phyloP scores from a whole-genome alignment of 1,140 invertebrate genomes.

The Eupeodes corollae region DNA sequence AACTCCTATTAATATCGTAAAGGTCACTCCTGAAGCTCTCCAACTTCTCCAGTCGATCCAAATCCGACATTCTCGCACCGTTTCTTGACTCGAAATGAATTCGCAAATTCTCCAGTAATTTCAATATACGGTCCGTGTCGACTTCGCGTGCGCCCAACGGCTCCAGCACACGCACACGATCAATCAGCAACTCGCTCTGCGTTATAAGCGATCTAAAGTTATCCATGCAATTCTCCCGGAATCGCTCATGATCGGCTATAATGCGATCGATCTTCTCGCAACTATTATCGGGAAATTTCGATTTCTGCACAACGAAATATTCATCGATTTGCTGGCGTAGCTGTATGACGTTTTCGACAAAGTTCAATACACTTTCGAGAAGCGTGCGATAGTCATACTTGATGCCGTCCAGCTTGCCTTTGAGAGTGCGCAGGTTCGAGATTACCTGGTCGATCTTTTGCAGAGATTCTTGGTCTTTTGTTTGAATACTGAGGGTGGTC shows the following conservation, averaged over 20 bases:
- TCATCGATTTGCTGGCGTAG: conserved; percentile 26
- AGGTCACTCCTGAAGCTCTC: conserved; percentile 52
- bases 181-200: conserved; percentile 34
- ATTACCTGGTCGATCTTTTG: conserved; percentile 48
- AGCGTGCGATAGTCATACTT: conserved; percentile 62
- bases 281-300: conserved; percentile 4
- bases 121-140: conserved; percentile 58
- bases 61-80: conserved; percentile 51
- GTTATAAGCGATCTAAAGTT: conserved; percentile 37
- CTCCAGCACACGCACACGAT: conserved; percentile 46
- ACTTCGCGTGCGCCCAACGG: conserved; percentile 50
- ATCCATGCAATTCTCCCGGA: conserved; percentile 34
- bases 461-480: conserved; percentile 49
- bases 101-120: conserved; percentile 43
- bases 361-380: conserved; percentile 50
- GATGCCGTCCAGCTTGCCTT: conserved; percentile 49
- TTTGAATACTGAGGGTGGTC: conserved; percentile 39
- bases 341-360: conserved; percentile 28
- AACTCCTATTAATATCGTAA: conserved; percentile 57
- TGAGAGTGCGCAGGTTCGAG: conserved; percentile 30
- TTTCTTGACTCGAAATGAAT: conserved; percentile 34
- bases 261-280: conserved; percentile 18
- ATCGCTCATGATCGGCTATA: conserved; percentile 34
- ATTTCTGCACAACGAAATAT: conserved; percentile 17
- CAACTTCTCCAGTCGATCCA: conserved; percentile 49